phyloP scores from a whole-genome alignment of 2,888 invertebrate genomes.

The Acanthococcus lagerstroemiae region DNA sequence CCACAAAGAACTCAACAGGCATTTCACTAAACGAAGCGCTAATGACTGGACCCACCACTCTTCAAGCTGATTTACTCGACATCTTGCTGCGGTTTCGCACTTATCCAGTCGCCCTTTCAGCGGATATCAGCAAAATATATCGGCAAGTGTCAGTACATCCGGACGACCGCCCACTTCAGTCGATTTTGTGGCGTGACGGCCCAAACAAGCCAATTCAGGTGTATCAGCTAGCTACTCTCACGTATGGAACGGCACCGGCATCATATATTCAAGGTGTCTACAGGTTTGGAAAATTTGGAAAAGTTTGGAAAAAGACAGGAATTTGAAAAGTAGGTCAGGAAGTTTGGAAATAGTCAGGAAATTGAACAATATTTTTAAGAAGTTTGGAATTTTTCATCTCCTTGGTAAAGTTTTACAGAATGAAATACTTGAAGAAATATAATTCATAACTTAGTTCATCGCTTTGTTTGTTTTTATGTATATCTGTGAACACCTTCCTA shows the following conservation, averaged over 20 bases:
- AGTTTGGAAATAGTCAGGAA: too few species aligned
- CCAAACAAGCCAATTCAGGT: constrained; percentile 4
- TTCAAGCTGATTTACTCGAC: constrained; percentile 39
- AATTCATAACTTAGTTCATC: too few species aligned
- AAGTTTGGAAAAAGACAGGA: too few species aligned
- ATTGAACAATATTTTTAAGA: too few species aligned
- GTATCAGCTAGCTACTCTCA: constrained; percentile 39
- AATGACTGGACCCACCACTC: constrained; percentile 38
- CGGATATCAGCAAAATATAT: constrained; percentile 42
- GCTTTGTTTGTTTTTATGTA: too few species aligned
- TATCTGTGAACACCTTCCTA: too few species aligned
- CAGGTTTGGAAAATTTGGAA: too few species aligned
- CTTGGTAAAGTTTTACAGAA: too few species aligned
- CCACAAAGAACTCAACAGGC: constrained; percentile 34
- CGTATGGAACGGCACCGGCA: constrained; percentile 36
- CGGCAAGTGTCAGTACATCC: constrained; percentile 38
- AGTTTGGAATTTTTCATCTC: too few species aligned
- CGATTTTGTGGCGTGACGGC: constrained; percentile 39
- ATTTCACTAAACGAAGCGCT: constrained; percentile 40
- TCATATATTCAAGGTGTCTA: too few species aligned
- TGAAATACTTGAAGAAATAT: too few species aligned
- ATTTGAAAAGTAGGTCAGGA: too few species aligned
- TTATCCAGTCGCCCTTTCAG: constrained; percentile 38
- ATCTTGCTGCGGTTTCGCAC: constrained; percentile 38
- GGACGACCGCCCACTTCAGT: constrained; percentile 38